Evolutionary conservation across 2,797 vertebrate species (phyloP), one percentile per base, ranked within the genome.

Genomic region (Enteromius argenteus): DNA sequence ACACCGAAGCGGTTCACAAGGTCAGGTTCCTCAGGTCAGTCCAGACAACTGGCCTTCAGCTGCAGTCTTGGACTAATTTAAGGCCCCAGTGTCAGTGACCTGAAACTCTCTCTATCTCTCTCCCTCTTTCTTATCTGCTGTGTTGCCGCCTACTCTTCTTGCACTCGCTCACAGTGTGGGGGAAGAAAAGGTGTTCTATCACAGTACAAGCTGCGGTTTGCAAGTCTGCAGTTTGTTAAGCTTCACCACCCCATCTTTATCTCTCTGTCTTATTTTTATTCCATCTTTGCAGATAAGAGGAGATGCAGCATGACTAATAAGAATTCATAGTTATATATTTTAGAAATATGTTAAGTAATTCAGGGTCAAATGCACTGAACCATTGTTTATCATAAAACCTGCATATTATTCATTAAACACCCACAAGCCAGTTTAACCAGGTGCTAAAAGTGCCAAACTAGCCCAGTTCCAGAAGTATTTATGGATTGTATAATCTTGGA

Each of bases 41-140:
- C 56, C 5, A 56, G 79, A 69, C 76, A 62, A 83, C 64, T 10
- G 44, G 69, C 11, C 64, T 83, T 58, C 90, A 88, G 91, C 91
- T 89, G 90, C 80, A 84, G 88, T 85, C 88, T 73, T 53, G 71
- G 78, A 88, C 85, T 80, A 79, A 84, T 87, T 81, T 81, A 60
- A 84, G 86, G 88, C 88, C 93, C 85, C 84, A 84, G 88, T 91
- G 93, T 90, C 91, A 91, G 21, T 92, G 92, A 94, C 91, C 91
- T 90, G 72, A 75, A 84, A 90, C 74, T 84, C 46, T 76, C 58
- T 81, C 81, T 30, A n/a, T 78, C 62, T 77, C 77, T 75, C 60
- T 80, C 77, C 30, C 42, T 82, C 32, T 81, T 39, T 79, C 76
- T 85, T 91, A 84, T 88, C 85, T 86, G 64, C 21, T 79, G 74